Conservation (phyloP, 2,888 invertebrate genomes). For the Amaurobius ferox region DNA sequence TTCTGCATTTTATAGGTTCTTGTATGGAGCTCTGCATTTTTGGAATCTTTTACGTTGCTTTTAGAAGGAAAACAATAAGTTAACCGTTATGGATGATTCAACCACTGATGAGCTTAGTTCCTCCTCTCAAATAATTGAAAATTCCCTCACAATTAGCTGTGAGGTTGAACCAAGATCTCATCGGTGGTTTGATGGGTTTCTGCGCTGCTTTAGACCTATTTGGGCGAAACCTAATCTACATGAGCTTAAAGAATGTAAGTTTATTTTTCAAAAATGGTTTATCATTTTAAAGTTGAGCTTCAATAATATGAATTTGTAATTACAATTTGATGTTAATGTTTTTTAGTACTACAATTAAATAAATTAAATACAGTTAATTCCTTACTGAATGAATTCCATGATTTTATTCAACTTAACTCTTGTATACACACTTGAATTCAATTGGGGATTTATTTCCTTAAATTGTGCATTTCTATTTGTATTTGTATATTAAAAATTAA, state of each 20-base stretch:
- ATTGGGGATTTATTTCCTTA: too few species aligned
- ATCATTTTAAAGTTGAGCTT: too few species aligned
- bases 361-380: too few species aligned
- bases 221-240: conserved; percentile 83
- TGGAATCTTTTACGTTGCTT: background rate
- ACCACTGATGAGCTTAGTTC: conserved; percentile 12
- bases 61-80: background rate
- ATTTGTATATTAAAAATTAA: too few species aligned
- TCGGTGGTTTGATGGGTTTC: conserved; percentile 87
- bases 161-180: conserved; percentile 4
- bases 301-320: too few species aligned
- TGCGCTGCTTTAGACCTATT: conserved; percentile 92
- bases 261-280: background rate
- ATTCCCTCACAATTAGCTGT: background rate
- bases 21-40: background rate
- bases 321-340: too few species aligned
- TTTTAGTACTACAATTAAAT: too few species aligned
- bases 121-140: background rate
- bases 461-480: too few species aligned
- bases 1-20: background rate
- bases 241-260: conserved; percentile 72
- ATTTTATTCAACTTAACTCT: too few species aligned
- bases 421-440: too few species aligned
- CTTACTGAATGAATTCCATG: too few species aligned
- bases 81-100: background rate